Percentiles rank a stretch among this genome's conserved stretches.
Conservation (phyloP, 2,888 invertebrate genomes). For the Standfussiana lucernea region DNA sequence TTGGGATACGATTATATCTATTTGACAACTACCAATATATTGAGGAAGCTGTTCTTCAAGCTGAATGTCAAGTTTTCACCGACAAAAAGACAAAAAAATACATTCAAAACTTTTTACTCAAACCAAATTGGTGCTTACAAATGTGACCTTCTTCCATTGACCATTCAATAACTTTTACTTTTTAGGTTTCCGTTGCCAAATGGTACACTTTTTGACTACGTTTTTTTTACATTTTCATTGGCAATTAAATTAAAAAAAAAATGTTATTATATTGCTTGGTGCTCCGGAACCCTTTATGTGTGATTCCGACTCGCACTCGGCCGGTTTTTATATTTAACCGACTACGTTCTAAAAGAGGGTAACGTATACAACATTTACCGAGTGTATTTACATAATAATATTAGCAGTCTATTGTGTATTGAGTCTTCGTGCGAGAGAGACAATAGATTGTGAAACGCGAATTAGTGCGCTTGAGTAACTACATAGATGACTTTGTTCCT, state of each 20-base stretch:
- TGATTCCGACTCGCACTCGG: background rate
- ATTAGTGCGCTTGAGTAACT: conserved; percentile 39
- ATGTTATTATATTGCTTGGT: background rate
- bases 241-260: too few relatives aligned
- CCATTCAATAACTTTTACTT: conserved; percentile 44
- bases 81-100: conserved; percentile 7
- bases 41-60: conserved; percentile 22
- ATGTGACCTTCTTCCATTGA: conserved; percentile 35
- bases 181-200: conserved; percentile 3
- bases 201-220: too few relatives aligned
- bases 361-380: conserved; percentile 22
- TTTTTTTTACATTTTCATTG: too few relatives aligned
- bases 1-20: conserved; percentile 65
- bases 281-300: background rate
- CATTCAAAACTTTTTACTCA: background rate
- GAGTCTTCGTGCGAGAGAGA: conserved; percentile 42
- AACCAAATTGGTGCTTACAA: conserved; percentile 24
- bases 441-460: conserved; percentile 63
- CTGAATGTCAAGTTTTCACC: background rate
- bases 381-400: conserved; percentile 52
- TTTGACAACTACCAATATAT: conserved; percentile 20
- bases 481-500: conserved; percentile 51
- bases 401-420: conserved; percentile 54
- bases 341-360: background rate
- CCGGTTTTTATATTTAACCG: conserved; percentile 1